Percentiles rank a stretch among this genome's conserved stretches.
These are phyloP conservation scores for Zonotrichia leucophrys DNA, from an alignment of 2,113 vertebrate genomes.

Conservation along the genomic window DNA sequence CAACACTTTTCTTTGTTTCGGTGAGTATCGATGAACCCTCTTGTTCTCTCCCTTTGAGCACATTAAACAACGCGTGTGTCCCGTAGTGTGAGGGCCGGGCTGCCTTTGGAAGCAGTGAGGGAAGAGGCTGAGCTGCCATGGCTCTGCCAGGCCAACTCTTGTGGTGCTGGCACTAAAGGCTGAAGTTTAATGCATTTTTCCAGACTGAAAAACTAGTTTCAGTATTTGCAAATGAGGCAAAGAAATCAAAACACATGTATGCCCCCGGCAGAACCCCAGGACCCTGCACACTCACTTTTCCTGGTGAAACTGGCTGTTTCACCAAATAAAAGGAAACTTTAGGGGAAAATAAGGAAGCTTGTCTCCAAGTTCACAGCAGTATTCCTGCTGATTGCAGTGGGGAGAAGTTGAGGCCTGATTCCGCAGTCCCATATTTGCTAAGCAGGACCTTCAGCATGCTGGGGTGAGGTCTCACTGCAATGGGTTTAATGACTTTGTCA, in stretches of 20 bases:
- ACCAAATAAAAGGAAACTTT: neutral
- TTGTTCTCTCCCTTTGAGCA: neutral
- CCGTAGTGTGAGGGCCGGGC: rapidly evolving
- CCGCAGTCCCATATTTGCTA: neutral
- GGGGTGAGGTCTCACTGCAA: neutral
- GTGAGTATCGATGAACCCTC: neutral
- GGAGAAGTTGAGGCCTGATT: neutral
- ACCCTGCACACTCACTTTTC: neutral
- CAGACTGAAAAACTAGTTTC: neutral
- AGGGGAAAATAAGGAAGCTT: neutral
- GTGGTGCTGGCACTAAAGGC: neutral
- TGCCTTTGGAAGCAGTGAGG: neutral
- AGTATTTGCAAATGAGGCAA: neutral
- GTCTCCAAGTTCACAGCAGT: neutral
- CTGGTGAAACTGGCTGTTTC: neutral
- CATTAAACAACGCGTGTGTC: rapidly evolving
- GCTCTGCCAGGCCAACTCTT: neutral
- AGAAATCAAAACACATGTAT: neutral
- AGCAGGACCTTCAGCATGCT: neutral
- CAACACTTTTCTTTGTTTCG: neutral
- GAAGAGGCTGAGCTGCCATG: neutral
- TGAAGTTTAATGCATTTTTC: neutral
- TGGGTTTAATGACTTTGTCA: conserved; percentile 20
- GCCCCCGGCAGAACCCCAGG: neutral
- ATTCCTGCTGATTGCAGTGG: neutral